Evolutionary conservation across 2,888 invertebrate genomes (phyloP), one percentile per base, ranked within the genome.

Genomic region (Eupithecia vulgata): DNA sequence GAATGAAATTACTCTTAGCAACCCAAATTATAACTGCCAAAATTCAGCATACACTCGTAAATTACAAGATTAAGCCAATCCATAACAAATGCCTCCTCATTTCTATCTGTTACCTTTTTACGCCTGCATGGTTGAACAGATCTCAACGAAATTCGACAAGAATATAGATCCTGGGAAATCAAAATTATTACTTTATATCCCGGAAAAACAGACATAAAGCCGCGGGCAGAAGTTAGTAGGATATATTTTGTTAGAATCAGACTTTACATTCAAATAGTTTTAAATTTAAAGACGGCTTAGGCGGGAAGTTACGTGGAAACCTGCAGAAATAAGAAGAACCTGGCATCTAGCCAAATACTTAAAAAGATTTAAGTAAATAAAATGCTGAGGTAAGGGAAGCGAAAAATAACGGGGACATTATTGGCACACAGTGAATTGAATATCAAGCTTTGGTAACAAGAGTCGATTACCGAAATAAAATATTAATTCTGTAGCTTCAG

Each of bases 1-100:
- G n/a, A 61, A 37, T 12, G n/a, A 62, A 62, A 62, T 62, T 21
- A 37, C 34, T n/a, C 10, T 37, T 64, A 0, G 35, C 12, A 64
- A 64, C 37, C 10, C 35, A 64, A 64, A 64, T 64, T 64, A 64
- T 35, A 37, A 64, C n/a, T 64, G 62, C 21, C 62, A n/a, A n/a
- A 64, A 37, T 64, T 64, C 12, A 35, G 21, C 35, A 35, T 8
- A 35, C 62, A 34, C 10, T 21, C 37, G 21, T 64, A 64, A 37
- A 37, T 64, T n/a, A 35, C n/a, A n/a, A n/a, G 48, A 52, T 62
- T 17, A 62, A 17, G 35, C 62, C 62, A 35, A 62, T 8, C 30
- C 62, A n/a, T 34, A 17, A 30, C 30, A n/a, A n/a, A n/a, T n/a
- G n/a, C n/a, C n/a, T n/a, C n/a, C n/a, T n/a, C n/a, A n/a, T n/a